These are phyloP conservation scores for Sebastes hopkinsi DNA, from an alignment of 2,797 vertebrate species.

Conservation along the genomic window DNA sequence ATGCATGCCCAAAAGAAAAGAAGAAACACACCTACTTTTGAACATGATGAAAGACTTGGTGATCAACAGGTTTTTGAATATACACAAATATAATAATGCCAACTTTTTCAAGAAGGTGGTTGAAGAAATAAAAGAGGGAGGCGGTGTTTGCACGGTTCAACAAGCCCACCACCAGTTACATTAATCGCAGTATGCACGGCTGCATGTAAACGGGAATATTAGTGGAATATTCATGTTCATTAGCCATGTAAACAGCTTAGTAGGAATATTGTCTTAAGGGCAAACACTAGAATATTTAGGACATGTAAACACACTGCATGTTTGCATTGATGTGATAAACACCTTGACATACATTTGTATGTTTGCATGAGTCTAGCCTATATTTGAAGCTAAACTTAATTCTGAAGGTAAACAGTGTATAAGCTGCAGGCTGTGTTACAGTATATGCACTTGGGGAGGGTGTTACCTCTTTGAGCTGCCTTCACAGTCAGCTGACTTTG, in stretches of 20 bases:
- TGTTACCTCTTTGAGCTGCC: not conserved
- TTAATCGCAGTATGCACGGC: too few relatives aligned
- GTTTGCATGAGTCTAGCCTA: not conserved
- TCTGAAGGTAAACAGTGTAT: not conserved
- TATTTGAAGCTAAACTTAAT: not conserved
- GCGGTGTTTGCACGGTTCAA: not conserved
- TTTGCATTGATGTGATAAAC: not conserved
- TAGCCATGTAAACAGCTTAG: not conserved
- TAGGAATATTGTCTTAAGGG: not conserved
- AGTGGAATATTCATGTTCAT: too few relatives aligned
- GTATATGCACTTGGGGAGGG: not conserved
- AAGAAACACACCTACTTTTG: not conserved
- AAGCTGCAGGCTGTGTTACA: not conserved
- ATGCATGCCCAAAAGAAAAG: not conserved
- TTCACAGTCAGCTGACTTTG: slow-evolving; percentile 51
- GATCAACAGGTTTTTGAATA: not conserved
- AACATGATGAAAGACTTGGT: too few relatives aligned
- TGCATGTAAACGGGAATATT: too few relatives aligned
- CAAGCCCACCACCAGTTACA: not conserved
- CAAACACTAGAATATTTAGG: not conserved
- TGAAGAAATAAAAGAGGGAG: too few relatives aligned
- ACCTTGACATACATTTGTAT: not conserved
- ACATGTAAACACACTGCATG: not conserved
- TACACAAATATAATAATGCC: not conserved
- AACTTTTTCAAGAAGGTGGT: not conserved